These are phyloP conservation scores for Syrphus vitripennis DNA, from an alignment of 2,888 invertebrate genomes.

Conservation along the genomic window DNA sequence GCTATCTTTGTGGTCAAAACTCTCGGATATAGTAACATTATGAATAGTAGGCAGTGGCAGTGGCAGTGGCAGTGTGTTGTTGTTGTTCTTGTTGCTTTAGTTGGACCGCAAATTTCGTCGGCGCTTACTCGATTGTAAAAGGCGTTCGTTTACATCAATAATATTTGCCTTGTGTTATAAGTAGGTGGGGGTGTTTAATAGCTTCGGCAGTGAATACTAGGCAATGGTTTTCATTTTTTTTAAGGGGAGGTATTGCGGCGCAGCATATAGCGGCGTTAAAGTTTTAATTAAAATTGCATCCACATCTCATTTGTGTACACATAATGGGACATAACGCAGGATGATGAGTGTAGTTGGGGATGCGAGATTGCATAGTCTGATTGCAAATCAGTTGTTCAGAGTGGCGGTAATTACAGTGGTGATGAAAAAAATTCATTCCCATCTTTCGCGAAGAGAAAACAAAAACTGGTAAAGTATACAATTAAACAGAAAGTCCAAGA, in stretches of 20 bases:
- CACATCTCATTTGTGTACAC: slow-evolving; percentile 47
- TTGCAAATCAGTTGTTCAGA: slow-evolving; percentile 39
- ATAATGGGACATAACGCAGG: slow-evolving; percentile 42
- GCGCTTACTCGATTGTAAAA: slow-evolving; percentile 45
- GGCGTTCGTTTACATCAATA: slow-evolving; percentile 13
- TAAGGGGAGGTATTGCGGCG: not conserved
- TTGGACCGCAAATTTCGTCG: slow-evolving; percentile 34
- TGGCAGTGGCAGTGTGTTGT: no score
- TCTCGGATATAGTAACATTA: slow-evolving; percentile 20
- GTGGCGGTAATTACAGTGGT: slow-evolving; percentile 1
- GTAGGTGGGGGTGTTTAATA: not conserved
- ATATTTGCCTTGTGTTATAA: slow-evolving; percentile 13
- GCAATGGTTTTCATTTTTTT: not conserved
- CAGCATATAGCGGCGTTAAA: slow-evolving; percentile 24
- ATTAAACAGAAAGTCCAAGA: no score
- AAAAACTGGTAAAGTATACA: no score
- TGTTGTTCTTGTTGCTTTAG: not conserved
- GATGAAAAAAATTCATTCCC: not conserved
- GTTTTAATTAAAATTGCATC: slow-evolving; percentile 67
- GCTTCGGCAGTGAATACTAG: not conserved
- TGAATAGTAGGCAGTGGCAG: not conserved
- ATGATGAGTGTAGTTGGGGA: slow-evolving; percentile 10
- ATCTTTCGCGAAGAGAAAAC: no score
- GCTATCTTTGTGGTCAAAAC: slow-evolving; percentile 32
- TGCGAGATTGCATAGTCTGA: slow-evolving; percentile 9